Evolutionary conservation across 2,797 vertebrate genomes (phyloP), one percentile per base, ranked within the genome.

Genomic region (Acropternis orthonyx): DNA sequence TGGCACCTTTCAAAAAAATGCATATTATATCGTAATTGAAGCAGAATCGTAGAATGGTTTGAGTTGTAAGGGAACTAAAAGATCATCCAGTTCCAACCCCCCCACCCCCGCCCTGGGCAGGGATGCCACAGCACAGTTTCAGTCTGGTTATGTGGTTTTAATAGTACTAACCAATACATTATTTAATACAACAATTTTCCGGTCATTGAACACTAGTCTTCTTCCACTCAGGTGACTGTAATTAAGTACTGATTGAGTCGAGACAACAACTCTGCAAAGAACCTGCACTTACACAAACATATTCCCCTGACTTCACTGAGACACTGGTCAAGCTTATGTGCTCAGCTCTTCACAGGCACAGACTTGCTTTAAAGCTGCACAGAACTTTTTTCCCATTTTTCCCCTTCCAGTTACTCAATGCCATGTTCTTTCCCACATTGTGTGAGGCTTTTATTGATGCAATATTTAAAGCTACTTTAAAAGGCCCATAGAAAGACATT

Each of bases 391-490:
- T 1, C 3, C 23, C 15, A 10, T 62, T 65, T 66, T 79, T 68
- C 48, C 23, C 10, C 26, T 90, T 37, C 10, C 0, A 7, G 32
- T 76, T 87, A 36, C 75, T 84, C 58, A 92, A 20, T 28, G 27
- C 22, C 77, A 72, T 54, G 39, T 22, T 76, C 59, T 77, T 87
- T 88, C 27, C 34, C 41, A 65, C 55, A 72, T 12, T 67, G 62
- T 67, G 61, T 0, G 2, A n/a, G 46, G 54, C 32, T 88, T 91
- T 94, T 90, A 90, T 12, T 63, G 51, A 79, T 81, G 55, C 51
- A 85, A 63, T 67, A 94, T 76, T 89, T 86, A 94, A 92, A 95
- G 59, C 43, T 55, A 39, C 41, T 90, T 81, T 87, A 15, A 89
- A 94, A 96, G 63, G 43, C 79, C 39, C 36, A 66, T 6, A 79